phyloP scores from a whole-genome alignment of 2,797 vertebrate species.

The Buphagus erythrorhynchus region DNA sequence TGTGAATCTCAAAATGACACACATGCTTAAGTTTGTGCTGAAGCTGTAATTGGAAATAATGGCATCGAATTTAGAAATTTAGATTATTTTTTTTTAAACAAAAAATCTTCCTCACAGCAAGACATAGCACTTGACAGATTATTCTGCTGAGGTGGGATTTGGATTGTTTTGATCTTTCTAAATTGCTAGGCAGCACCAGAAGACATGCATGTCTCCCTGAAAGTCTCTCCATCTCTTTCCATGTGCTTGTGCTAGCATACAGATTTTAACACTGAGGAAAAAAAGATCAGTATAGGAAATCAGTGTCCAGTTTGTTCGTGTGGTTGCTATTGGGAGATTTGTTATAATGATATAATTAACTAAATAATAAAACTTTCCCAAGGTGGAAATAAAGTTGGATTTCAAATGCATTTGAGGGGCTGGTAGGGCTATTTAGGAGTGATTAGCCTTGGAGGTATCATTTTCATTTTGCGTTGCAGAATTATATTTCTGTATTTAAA shows the following conservation, averaged over 20 bases:
- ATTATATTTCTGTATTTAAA: constrained; percentile 50
- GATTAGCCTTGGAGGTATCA: constrained; percentile 9
- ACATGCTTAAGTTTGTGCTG: not conserved
- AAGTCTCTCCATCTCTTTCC: not conserved
- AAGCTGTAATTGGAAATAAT: not conserved
- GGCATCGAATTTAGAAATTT: not conserved
- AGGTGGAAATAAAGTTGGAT: constrained; percentile 22
- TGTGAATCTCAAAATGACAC: not conserved
- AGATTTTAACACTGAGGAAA: not conserved
- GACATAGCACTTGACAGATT: not conserved
- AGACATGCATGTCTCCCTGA: not conserved
- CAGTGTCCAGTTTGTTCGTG: rapidly evolving
- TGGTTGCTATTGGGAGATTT: not conserved
- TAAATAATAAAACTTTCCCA: constrained; percentile 33
- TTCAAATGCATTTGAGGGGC: not conserved
- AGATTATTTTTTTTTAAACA: not conserved
- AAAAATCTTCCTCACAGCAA: not conserved
- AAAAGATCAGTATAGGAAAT: not conserved
- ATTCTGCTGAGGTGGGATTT: not conserved
- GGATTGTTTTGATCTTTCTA: not conserved
- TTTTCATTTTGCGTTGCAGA: not conserved
- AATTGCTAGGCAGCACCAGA: not conserved
- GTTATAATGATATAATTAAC: constrained; percentile 19
- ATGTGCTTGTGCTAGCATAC: not conserved
- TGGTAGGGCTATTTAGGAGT: not conserved